These are phyloP conservation scores for Gadus chalcogrammus DNA, from an alignment of 2,113 vertebrate species.

Conservation along the genomic window DNA sequence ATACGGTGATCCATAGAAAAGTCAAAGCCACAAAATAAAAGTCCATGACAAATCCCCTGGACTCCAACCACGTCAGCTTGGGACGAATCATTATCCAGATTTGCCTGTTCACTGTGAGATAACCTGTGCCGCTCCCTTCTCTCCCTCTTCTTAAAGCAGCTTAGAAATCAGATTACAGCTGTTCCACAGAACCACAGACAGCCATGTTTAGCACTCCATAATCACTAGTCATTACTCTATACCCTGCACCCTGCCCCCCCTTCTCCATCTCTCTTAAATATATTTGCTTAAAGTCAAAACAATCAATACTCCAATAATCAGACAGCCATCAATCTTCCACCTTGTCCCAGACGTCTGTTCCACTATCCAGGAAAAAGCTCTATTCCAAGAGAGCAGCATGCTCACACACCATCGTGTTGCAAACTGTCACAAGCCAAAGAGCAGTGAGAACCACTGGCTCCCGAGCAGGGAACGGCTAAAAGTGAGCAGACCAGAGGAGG, in stretches of 20 bases:
- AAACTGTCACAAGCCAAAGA: conserved; percentile 17
- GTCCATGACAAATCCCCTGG: not conserved
- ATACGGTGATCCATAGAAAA: conserved; percentile 6
- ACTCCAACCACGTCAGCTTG: conserved; percentile 30
- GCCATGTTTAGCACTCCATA: conserved; percentile 31
- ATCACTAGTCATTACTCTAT: conserved; percentile 33
- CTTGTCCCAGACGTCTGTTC: not conserved
- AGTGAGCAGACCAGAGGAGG: conserved; percentile 42
- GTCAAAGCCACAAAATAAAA: conserved; percentile 2
- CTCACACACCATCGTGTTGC: conserved; percentile 11
- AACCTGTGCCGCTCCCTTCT: not conserved
- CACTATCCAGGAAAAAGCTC: conserved; percentile 29
- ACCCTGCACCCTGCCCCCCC: not conserved
- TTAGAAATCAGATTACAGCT: conserved; percentile 59
- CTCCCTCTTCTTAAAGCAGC: conserved; percentile 57
- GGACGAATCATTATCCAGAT: conserved; percentile 32
- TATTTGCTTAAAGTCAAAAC: conserved; percentile 11
- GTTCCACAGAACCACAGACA: conserved; percentile 31
- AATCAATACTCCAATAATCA: conserved; percentile 27
- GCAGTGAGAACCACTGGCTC: conserved; percentile 47
- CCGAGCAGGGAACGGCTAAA: conserved; percentile 42
- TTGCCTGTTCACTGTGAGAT: conserved; percentile 20
- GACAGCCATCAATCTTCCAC: conserved; percentile 8
- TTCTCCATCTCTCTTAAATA: not conserved
- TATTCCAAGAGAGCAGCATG: not conserved